phyloP scores from a whole-genome alignment of 2,888 invertebrate genomes.

The Idaea biselata region DNA sequence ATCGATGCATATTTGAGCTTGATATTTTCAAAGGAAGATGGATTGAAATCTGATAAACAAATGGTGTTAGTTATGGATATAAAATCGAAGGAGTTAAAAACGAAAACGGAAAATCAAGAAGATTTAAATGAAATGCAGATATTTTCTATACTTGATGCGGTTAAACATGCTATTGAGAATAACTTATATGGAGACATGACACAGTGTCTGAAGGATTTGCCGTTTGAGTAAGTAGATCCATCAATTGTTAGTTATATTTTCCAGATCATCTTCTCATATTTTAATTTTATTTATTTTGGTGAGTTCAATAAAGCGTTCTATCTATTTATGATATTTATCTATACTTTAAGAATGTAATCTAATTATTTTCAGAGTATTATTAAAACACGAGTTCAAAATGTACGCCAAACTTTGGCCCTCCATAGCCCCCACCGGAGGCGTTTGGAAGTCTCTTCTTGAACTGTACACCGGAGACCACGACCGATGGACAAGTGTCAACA shows the following conservation, averaged over 20 bases:
- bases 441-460: constrained; percentile 48
- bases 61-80: constrained; percentile 68
- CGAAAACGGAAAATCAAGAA: constrained; percentile 27
- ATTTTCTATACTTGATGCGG: constrained; percentile 47
- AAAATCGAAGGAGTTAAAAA: constrained; percentile 57
- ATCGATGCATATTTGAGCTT: constrained; percentile 58
- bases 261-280: too few species aligned
- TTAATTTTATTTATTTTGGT: too few species aligned
- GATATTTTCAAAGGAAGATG: constrained; percentile 47
- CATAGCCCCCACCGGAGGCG: constrained; percentile 53
- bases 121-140: constrained; percentile 43
- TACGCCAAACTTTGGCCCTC: constrained; percentile 66
- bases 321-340: background rate
- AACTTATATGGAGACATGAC: constrained; percentile 50
- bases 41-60: constrained; percentile 51
- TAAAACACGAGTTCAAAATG: constrained; percentile 58
- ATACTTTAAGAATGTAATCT: constrained; percentile 3
- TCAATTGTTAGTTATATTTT: too few species aligned
- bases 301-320: too few species aligned
- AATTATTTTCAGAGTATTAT: constrained; percentile 43
- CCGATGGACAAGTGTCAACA: constrained; percentile 33
- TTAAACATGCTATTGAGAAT: constrained; percentile 33
- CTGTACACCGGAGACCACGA: constrained; percentile 33
- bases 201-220: constrained; percentile 42
- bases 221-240: constrained; percentile 49